Conservation (phyloP, 2,113 vertebrate species). For the Paramisgurnus dabryanus region DNA sequence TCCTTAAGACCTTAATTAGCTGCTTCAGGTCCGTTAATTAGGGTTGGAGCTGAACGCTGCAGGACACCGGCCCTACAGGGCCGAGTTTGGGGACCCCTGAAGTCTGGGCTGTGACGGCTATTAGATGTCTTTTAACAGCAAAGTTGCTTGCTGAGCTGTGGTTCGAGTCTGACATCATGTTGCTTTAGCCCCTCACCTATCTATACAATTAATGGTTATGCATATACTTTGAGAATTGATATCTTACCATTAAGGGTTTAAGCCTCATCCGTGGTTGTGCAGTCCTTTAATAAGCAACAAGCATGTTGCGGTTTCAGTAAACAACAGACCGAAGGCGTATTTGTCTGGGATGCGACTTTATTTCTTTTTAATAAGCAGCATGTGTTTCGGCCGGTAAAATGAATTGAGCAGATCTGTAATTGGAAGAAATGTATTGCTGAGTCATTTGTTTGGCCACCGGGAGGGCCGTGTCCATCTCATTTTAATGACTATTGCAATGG, state of each 20-base stretch:
- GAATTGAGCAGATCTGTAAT: slow-evolving; percentile 21
- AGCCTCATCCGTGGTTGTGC: background rate
- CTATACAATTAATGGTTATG: too few relatives aligned
- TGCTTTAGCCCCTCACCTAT: too few relatives aligned
- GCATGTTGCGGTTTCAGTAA: slow-evolving; percentile 21
- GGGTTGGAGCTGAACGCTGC: too few relatives aligned
- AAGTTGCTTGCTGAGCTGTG: too few relatives aligned
- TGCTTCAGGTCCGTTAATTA: too few relatives aligned
- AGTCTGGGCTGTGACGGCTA: too few relatives aligned
- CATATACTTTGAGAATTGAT: too few relatives aligned
- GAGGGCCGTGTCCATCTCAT: slow-evolving; percentile 1
- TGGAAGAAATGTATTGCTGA: slow-evolving; percentile 35
- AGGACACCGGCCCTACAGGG: too few relatives aligned
- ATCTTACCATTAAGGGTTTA: background rate
- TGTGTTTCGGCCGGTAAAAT: slow-evolving; percentile 28
- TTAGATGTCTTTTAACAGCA: too few relatives aligned
- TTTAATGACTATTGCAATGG: slow-evolving; percentile 24
- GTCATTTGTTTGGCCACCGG: slow-evolving; percentile 39
- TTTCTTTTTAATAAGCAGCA: slow-evolving; percentile 32
- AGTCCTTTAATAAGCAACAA: slow-evolving; percentile 27
- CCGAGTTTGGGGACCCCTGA: too few relatives aligned
- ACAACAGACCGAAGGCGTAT: slow-evolving; percentile 17
- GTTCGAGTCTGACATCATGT: too few relatives aligned
- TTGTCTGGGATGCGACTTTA: slow-evolving; percentile 33
- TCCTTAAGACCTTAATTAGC: too few relatives aligned